Conservation (phyloP, 2,797 vertebrate genomes). For the Lutjanus campechanus region DNA sequence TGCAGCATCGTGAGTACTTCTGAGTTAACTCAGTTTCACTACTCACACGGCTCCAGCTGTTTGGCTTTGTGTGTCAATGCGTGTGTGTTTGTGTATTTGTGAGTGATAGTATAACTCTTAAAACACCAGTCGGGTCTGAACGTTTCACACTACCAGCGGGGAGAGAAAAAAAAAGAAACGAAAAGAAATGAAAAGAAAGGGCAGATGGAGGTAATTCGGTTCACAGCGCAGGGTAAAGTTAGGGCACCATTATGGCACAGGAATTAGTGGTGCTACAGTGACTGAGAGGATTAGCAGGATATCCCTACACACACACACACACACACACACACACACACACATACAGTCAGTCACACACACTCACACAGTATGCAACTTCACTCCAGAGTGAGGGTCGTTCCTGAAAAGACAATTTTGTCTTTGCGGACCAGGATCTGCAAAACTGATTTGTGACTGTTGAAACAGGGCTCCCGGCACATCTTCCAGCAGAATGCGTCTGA, state of each 20-base stretch:
- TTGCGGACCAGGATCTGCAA: not conserved
- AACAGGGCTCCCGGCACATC: not conserved
- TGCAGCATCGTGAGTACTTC: conserved; percentile 14
- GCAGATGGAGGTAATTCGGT: conserved; percentile 57
- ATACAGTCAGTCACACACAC: not conserved
- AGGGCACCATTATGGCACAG: conserved; percentile 39
- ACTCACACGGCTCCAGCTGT: conserved; percentile 44
- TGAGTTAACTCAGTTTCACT: conserved; percentile 43
- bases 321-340: conserved; percentile 15
- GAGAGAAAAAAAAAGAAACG: not conserved
- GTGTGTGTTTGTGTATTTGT: conserved; percentile 59
- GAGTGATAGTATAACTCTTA: conserved; percentile 32
- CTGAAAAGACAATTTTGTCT: conserved; percentile 10
- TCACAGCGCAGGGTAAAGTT: conserved; percentile 54
- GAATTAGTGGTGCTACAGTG: conserved; percentile 35
- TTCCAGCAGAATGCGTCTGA: not conserved
- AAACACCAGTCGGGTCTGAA: conserved; percentile 44
- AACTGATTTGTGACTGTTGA: not conserved
- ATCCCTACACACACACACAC: not conserved
- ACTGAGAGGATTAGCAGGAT: conserved; percentile 59
- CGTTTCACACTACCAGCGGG: conserved; percentile 40
- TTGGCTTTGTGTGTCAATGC: conserved; percentile 41
- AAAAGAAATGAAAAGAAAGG: not conserved
- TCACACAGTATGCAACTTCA: not conserved
- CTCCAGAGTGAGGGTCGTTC: not conserved